phyloP scores from a whole-genome alignment of 2,888 invertebrate genomes.

The Cosmopolites sordidus region DNA sequence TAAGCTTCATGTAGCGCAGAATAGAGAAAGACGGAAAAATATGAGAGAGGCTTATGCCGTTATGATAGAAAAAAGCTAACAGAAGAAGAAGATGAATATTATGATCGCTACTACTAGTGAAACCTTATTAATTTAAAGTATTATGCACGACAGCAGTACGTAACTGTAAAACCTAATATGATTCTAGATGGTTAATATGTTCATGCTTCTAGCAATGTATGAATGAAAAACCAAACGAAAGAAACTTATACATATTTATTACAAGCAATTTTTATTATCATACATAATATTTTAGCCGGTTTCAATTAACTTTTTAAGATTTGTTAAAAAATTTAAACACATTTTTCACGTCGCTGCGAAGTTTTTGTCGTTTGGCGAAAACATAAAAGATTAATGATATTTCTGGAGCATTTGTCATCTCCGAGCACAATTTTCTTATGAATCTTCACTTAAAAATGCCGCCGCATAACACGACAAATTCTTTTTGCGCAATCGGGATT shows the following conservation, averaged over 20 bases:
- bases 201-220: too few species aligned
- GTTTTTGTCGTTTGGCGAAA: constrained; percentile 24
- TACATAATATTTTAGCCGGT: neutral
- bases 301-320: constrained; percentile 26
- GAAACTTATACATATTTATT: neutral
- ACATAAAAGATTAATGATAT: constrained; percentile 27
- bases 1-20: too few species aligned
- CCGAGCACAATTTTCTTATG: constrained; percentile 21
- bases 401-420: constrained; percentile 26
- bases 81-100: too few species aligned
- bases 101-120: too few species aligned
- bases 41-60: too few species aligned
- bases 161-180: too few species aligned
- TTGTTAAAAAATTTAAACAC: constrained; percentile 16
- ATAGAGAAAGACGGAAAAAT: too few species aligned
- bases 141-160: too few species aligned
- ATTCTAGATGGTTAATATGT: too few species aligned
- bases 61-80: too few species aligned
- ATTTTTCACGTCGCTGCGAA: constrained; percentile 18
- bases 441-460: constrained; percentile 25
- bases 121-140: too few species aligned
- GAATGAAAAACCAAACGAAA: too few species aligned
- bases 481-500: constrained; percentile 18
- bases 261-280: neutral
- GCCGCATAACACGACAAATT: constrained; percentile 11